Evolutionary conservation across 2,113 vertebrate species (phyloP).

Genomic region (Nothocercus julius): DNA sequence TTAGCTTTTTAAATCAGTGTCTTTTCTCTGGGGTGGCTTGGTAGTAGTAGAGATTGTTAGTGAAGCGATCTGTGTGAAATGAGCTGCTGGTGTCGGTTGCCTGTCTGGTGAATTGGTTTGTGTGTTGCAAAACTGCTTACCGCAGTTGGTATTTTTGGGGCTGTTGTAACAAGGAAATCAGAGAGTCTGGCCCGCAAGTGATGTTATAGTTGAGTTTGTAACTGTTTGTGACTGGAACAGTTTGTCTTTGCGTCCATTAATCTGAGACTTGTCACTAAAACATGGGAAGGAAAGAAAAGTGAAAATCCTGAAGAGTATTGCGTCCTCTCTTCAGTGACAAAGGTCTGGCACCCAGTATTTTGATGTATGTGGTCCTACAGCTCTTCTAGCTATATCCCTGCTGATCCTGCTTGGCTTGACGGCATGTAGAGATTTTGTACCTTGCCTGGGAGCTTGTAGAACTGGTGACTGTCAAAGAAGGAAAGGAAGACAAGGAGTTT

Average conservation of each 20-base stretch:
- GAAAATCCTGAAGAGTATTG: background rate
- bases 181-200: background rate
- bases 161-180: background rate
- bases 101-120: background rate
- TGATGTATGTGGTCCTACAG: background rate
- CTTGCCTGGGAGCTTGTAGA: background rate
- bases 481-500: background rate
- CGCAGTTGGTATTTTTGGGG: accelerated
- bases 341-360: background rate
- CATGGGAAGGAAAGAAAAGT: background rate
- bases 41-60: background rate
- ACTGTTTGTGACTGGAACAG: background rate
- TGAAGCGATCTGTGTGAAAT: background rate
- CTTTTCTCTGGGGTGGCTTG: background rate
- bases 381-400: background rate
- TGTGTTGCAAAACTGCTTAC: background rate
- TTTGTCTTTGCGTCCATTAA: background rate
- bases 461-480: background rate
- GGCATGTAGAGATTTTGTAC: background rate
- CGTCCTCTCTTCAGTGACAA: background rate
- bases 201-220: background rate
- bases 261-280: background rate
- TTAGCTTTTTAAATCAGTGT: background rate
- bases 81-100: background rate
- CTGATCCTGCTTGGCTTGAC: background rate